Evolutionary conservation across 2,797 vertebrate species (phyloP).

Genomic region (Premnoplex brunnescens): DNA sequence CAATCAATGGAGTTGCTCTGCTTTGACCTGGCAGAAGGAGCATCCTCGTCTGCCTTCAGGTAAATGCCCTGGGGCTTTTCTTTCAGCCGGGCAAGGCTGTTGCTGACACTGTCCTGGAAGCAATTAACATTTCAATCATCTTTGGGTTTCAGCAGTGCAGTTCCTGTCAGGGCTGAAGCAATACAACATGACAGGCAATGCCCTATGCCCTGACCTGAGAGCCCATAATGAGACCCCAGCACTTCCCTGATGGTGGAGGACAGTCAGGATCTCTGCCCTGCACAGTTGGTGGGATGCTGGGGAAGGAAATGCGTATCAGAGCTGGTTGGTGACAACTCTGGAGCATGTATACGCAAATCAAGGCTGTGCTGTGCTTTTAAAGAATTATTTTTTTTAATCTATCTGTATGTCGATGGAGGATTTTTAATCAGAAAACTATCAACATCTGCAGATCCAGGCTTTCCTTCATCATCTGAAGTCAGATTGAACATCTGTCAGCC

Average conservation of each 20-base stretch:
- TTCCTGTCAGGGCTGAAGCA: background rate
- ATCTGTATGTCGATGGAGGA: background rate
- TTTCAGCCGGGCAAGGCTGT: background rate
- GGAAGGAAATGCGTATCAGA: background rate
- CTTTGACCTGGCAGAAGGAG: background rate
- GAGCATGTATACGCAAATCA: background rate
- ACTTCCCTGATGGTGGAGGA: background rate
- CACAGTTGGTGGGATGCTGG: background rate
- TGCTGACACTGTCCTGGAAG: constrained; percentile 11
- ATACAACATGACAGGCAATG: background rate
- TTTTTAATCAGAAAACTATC: background rate
- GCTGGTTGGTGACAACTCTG: background rate
- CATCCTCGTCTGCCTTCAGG: background rate
- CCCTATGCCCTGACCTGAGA: background rate
- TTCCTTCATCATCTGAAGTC: background rate
- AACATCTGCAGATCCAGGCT: background rate
- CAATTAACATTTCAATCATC: constrained; percentile 29
- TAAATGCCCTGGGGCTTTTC: constrained; percentile 2
- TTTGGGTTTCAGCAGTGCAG: background rate
- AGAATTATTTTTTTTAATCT: background rate
- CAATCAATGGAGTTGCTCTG: background rate
- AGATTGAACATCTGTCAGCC: background rate
- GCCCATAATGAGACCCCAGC: background rate
- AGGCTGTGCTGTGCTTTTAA: background rate
- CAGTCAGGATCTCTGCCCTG: background rate